A percentile compares a stretch with the other conserved stretches of the same genome.
Evolutionary conservation across 2,113 vertebrate genomes (phyloP).

Genomic region (Marcusenius ussheri): DNA sequence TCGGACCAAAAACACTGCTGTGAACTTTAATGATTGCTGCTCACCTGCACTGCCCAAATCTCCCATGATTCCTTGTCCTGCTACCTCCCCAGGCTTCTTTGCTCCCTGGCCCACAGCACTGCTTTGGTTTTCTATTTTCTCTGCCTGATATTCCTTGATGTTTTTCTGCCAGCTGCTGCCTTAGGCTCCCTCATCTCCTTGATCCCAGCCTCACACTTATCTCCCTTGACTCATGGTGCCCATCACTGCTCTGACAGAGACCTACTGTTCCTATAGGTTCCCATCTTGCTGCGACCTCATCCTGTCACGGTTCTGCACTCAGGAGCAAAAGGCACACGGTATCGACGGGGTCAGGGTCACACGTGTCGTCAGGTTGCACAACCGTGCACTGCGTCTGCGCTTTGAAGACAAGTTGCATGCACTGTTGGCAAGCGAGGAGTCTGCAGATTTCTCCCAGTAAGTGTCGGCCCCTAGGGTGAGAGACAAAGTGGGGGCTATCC

Average conservation of each 20-base stretch:
- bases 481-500: background rate
- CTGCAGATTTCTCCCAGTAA: constrained; percentile 45
- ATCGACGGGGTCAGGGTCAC: constrained; percentile 66
- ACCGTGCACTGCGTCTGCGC: constrained; percentile 64
- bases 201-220: background rate
- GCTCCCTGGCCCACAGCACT: background rate
- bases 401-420: constrained; percentile 72
- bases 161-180: background rate
- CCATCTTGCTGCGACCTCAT: constrained; percentile 68
- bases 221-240: background rate
- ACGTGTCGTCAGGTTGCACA: constrained; percentile 66
- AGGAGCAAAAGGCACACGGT: constrained; percentile 59
- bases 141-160: background rate
- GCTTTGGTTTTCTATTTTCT: background rate
- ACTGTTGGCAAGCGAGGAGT: constrained; percentile 53
- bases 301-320: constrained; percentile 63
- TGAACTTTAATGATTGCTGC: background rate
- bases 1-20: background rate
- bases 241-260: background rate
- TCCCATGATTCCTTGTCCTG: background rate
- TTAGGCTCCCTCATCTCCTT: background rate
- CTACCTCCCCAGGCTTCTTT: background rate
- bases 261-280: constrained; percentile 55
- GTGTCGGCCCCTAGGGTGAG: constrained; percentile 20
- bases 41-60: background rate